Percentiles rank a stretch among this genome's conserved stretches.
Conservation (phyloP, 2,888 invertebrate species). For the Lochmaea crataegi region DNA sequence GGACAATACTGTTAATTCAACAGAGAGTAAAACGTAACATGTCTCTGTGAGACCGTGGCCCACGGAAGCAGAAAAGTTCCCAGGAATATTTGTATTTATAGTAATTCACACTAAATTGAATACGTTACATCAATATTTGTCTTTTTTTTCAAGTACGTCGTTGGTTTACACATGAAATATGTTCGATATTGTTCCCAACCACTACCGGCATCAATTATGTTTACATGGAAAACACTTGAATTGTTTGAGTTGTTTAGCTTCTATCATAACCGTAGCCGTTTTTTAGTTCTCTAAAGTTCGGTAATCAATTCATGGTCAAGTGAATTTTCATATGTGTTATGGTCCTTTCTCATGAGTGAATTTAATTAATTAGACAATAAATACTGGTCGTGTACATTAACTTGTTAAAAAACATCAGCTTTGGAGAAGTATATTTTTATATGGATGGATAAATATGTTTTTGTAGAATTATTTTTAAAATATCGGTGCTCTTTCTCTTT, state of each 20-base stretch:
- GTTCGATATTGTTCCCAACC: conserved; percentile 26
- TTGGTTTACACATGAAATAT: conserved; percentile 26
- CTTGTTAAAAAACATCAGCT: too few species aligned
- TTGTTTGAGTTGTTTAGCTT: neutral
- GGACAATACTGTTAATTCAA: conserved; percentile 17
- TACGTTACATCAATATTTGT: conserved; percentile 38
- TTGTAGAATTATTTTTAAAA: too few species aligned
- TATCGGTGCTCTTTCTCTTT: too few species aligned
- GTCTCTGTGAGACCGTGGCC: conserved; percentile 2
- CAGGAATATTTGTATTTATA: conserved; percentile 38
- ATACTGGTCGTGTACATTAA: too few species aligned
- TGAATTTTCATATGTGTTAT: too few species aligned
- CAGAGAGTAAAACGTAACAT: conserved; percentile 4
- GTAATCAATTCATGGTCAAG: too few species aligned
- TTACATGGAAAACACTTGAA: conserved; percentile 33
- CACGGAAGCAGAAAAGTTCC: conserved; percentile 33
- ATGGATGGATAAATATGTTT: too few species aligned
- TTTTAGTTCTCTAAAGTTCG: neutral
- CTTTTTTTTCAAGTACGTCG: conserved; percentile 17
- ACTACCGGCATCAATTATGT: conserved; percentile 30
- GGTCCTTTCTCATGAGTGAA: too few species aligned
- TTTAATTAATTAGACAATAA: too few species aligned
- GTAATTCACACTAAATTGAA: conserved; percentile 37
- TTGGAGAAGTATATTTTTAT: too few species aligned
- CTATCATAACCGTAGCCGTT: neutral